phyloP scores from a whole-genome alignment of 2,113 vertebrate species.

The Pteropus alecto region DNA sequence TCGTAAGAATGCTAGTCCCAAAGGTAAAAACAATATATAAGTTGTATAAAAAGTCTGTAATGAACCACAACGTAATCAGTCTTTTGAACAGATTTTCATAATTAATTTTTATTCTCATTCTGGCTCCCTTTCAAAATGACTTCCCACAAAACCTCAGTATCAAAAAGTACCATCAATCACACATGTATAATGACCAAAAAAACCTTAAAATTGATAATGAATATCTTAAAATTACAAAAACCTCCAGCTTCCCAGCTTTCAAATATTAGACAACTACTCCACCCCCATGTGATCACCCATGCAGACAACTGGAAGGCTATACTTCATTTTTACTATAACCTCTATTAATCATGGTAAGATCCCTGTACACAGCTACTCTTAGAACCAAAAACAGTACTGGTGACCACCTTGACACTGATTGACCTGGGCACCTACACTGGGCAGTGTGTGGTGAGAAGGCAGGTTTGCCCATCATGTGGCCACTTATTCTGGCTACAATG shows the following conservation, averaged over 20 bases:
- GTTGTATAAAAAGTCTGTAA: background rate
- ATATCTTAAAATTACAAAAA: conserved; percentile 24
- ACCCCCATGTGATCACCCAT: background rate
- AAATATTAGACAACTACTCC: conserved; percentile 2
- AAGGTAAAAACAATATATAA: conserved; percentile 32
- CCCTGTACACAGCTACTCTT: background rate
- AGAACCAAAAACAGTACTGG: background rate
- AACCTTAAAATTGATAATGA: conserved; percentile 25
- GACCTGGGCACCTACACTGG: background rate
- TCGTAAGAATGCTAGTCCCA: conserved; percentile 41
- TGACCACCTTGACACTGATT: background rate
- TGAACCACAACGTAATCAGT: background rate
- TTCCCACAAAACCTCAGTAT: conserved; percentile 8
- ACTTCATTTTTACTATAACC: background rate
- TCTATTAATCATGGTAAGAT: background rate
- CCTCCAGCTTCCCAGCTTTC: background rate
- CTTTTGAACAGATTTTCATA: conserved; percentile 44
- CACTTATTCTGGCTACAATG: background rate
- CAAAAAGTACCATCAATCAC: background rate
- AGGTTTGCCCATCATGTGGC: background rate
- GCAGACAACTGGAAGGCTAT: background rate
- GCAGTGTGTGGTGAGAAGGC: background rate
- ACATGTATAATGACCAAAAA: conserved; percentile 3
- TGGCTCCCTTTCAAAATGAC: conserved; percentile 24
- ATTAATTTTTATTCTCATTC: conserved; percentile 50